Conservation (phyloP, 2,888 invertebrate species). For the Troglohyphantes excavatus region DNA sequence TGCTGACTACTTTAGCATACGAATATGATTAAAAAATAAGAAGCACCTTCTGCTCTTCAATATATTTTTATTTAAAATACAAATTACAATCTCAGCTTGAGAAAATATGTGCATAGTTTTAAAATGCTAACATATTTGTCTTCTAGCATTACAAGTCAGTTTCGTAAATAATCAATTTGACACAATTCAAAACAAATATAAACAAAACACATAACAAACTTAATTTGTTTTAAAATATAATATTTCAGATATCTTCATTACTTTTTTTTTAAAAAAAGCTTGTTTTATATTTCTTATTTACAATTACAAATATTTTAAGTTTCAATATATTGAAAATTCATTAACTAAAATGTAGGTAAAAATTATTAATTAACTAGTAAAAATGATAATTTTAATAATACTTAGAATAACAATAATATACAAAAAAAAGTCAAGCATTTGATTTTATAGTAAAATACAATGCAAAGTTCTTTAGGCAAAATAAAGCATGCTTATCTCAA, state of each 20-base stretch:
- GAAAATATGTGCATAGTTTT: conserved; percentile 50
- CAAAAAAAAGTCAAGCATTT: too few relatives aligned
- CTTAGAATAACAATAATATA: too few relatives aligned
- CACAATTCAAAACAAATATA: not conserved
- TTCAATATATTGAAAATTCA: not conserved
- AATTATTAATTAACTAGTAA: not conserved
- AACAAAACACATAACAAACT: not conserved
- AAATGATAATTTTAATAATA: not conserved
- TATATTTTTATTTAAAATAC: conserved; percentile 62
- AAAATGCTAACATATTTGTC: conserved; percentile 44
- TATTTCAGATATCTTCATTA: not conserved
- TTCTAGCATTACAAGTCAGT: conserved; percentile 3
- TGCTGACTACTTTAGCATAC: too few relatives aligned
- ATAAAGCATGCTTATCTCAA: too few relatives aligned
- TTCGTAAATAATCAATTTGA: not conserved
- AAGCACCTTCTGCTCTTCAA: not conserved
- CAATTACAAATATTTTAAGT: not conserved
- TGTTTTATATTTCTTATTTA: not conserved
- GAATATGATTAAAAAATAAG: too few relatives aligned
- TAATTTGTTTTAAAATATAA: not conserved
- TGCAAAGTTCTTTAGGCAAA: too few relatives aligned
- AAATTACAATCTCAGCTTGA: conserved; percentile 40
- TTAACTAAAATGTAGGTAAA: too few relatives aligned
- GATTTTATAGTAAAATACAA: too few relatives aligned
- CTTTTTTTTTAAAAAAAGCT: not conserved